Base-by-base conservation (phyloP, 2,888 invertebrate species). In the Malacosoma neustria region DNA sequence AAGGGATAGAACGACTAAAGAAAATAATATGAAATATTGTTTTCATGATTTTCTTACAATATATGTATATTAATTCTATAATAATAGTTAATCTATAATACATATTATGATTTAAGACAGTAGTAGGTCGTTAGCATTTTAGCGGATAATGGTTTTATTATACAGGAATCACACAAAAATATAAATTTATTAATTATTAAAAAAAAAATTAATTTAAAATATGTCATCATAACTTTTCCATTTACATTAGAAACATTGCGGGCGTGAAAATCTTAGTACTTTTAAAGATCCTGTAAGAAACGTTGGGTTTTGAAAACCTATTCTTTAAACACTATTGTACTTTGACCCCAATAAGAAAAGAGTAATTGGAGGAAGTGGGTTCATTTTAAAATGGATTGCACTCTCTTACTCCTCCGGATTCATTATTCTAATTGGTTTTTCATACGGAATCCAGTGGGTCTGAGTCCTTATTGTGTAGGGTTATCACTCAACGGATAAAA, bases 351-450 rank as follows among this genome's bases (percentile, higher is more conserved):
- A 3, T 29, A 13, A 11, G 2, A 2, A 3, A 39, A 30, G 1
- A 31, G 12, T 11, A 4, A 14, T 12, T 13, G 5, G 11, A 9
- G 13, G 30, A 9, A 14, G 3, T n/a, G 14, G 43, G 60, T 9
- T 61, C 61, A 34, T 15, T n/a, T 5, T 45, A 44, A 11, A 35
- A 11, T 53, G 59, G 69, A 29, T 39, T 9, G 33, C 2, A 30
- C 53, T 56, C 57, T 48, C 46, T 45, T 49, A 46, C 49, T 49
- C 48, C 71, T 74, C 75, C 64, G 72, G 70, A 68, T 76, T 81
- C 79, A 82, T 82, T 82, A 82, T 81, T 60, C 54, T 63, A 65
- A 65, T 65, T 63, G 65, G 59, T 64, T 61, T n/a, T 77, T 75
- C 73, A 74, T 73, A 72, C 61, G 57, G 58, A 66, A 64, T 65